phyloP scores from a whole-genome alignment of 1,140 invertebrate genomes.

The Temnothorax nylanderi region DNA sequence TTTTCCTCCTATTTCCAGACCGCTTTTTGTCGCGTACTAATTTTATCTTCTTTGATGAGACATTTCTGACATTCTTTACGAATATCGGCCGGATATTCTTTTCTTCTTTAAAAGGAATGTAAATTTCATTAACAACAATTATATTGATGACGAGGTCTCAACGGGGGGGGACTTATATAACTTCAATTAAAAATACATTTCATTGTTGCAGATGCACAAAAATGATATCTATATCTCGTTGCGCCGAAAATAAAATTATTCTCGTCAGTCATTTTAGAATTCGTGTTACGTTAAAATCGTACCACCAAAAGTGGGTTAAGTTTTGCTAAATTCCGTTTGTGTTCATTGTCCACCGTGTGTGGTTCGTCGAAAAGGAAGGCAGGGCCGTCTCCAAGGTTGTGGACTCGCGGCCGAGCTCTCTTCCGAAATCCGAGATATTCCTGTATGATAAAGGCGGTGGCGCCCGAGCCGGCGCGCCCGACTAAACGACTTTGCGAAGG shows the following conservation, averaged over 20 bases:
- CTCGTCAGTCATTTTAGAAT: not conserved
- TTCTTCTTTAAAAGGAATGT: not conserved
- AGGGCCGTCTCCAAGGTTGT: not conserved
- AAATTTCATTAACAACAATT: not conserved
- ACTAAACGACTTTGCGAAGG: constrained; percentile 47
- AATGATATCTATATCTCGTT: not conserved
- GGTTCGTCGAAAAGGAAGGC: not conserved
- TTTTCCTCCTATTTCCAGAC: not conserved
- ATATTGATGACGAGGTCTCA: not conserved
- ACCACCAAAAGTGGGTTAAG: not conserved
- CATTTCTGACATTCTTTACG: not conserved
- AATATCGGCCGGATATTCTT: not conserved
- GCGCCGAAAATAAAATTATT: not conserved
- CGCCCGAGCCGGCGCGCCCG: not conserved
- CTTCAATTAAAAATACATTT: not conserved
- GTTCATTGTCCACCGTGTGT: not conserved
- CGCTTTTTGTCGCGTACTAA: not conserved
- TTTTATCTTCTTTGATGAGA: not conserved
- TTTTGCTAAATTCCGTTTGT: not conserved
- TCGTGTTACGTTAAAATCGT: not conserved
- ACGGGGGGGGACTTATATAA: not conserved
- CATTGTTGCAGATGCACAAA: not conserved
- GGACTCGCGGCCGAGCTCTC: not conserved
- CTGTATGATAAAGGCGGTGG: constrained; percentile 4
- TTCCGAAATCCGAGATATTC: constrained; percentile 41